These are phyloP conservation scores for Leucoptera coffeella DNA, from an alignment of 2,888 invertebrate genomes.

Conservation along the genomic window DNA sequence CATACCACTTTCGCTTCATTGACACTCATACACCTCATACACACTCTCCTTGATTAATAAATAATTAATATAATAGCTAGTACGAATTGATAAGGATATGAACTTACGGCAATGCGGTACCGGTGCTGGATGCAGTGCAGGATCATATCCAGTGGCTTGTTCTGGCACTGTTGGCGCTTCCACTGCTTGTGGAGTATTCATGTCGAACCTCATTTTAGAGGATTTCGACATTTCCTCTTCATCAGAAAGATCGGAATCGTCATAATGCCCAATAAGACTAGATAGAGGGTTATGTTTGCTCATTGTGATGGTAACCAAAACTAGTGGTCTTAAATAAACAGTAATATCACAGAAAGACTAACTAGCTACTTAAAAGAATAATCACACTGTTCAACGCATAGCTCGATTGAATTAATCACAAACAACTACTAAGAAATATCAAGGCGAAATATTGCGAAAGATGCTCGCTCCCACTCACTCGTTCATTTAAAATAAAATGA, in stretches of 20 bases:
- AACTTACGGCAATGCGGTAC: slow-evolving; percentile 40
- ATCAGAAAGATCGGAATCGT: slow-evolving; percentile 35
- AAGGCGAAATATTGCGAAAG: not conserved
- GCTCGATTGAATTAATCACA: too few relatives aligned
- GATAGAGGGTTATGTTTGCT: slow-evolving; percentile 32
- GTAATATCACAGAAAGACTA: not conserved
- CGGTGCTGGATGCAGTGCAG: slow-evolving; percentile 37
- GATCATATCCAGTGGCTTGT: too few relatives aligned
- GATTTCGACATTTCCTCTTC: slow-evolving; percentile 11
- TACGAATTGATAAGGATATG: too few relatives aligned
- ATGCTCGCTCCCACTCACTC: too few relatives aligned
- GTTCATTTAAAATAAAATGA: not conserved
- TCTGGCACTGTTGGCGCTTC: slow-evolving; percentile 12
- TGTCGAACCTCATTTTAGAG: slow-evolving; percentile 4
- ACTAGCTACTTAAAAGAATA: not conserved
- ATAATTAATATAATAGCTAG: too few relatives aligned
- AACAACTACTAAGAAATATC: too few relatives aligned
- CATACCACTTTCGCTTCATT: too few relatives aligned
- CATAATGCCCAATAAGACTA: slow-evolving; percentile 30
- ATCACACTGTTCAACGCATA: not conserved
- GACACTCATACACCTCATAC: too few relatives aligned
- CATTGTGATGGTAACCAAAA: slow-evolving; percentile 12
- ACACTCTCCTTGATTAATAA: too few relatives aligned
- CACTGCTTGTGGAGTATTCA: slow-evolving; percentile 6
- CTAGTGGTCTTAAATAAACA: not conserved